Evolutionary conservation across 2,888 invertebrate genomes (phyloP).

Genomic region (Idaea biselata): DNA sequence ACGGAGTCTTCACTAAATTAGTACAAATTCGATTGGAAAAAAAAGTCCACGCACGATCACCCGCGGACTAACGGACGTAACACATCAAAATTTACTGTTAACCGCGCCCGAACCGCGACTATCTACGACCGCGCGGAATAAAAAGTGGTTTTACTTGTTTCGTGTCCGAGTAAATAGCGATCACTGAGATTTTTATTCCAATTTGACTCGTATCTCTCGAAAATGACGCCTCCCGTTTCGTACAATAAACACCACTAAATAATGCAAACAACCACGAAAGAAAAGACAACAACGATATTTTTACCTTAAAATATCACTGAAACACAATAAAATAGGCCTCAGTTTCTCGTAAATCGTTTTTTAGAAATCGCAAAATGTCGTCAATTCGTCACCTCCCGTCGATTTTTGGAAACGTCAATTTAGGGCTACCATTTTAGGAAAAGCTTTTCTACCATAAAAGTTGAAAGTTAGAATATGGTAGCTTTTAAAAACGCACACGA

Average conservation of each 20-base stretch:
- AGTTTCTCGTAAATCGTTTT: constrained; percentile 15
- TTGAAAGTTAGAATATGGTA: neutral
- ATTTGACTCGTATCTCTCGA: constrained; percentile 26
- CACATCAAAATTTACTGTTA: constrained; percentile 60
- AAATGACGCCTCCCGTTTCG: neutral
- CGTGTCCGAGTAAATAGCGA: constrained; percentile 35
- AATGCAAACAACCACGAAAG: neutral
- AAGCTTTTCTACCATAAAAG: neutral
- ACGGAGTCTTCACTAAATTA: constrained; percentile 13
- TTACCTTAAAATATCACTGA: constrained; percentile 1
- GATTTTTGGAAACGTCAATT: constrained; percentile 15
- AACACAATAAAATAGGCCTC: neutral
- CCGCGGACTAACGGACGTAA: constrained; percentile 61
- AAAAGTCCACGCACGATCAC: constrained; percentile 26
- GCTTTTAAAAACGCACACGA: neutral
- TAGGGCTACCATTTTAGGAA: neutral
- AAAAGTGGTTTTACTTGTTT: constrained; percentile 62
- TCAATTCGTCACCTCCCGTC: constrained; percentile 9
- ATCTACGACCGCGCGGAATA: constrained; percentile 36
- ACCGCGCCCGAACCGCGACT: constrained; percentile 37
- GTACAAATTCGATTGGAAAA: constrained; percentile 10
- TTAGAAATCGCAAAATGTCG: constrained; percentile 15
- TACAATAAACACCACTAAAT: neutral
- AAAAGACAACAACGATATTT: neutral
- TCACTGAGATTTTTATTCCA: constrained; percentile 31